A percentile compares a stretch with the other conserved stretches of the same genome.
phyloP scores from a whole-genome alignment of 2,797 vertebrate genomes.

The Sebastes minor region DNA sequence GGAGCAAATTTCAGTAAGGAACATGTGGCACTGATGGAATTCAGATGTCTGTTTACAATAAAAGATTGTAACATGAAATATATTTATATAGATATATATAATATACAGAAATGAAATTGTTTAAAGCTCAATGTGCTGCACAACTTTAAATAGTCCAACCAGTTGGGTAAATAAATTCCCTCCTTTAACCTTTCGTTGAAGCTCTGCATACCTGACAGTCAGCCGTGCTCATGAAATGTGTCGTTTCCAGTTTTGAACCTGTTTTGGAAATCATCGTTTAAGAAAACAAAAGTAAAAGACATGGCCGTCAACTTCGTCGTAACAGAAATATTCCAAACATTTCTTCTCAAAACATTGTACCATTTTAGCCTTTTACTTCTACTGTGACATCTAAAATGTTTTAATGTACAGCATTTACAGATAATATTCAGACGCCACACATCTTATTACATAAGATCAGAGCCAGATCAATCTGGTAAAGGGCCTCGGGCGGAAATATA shows the following conservation, averaged over 20 bases:
- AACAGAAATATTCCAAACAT: not conserved
- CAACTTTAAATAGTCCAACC: not conserved
- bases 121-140: not conserved
- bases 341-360: not conserved
- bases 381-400: fast-evolving
- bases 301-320: no score
- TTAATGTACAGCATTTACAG: not conserved
- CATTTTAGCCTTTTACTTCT: not conserved
- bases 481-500: not conserved
- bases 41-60: not conserved
- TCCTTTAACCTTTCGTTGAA: not conserved
- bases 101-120: not conserved
- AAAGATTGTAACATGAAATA: not conserved
- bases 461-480: not conserved
- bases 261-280: not conserved
- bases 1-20: not conserved
- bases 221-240: not conserved
- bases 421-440: not conserved
- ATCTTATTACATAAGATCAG: not conserved
- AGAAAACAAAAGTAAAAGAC: not conserved
- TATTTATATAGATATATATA: no score
- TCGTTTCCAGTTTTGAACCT: not conserved
- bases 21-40: not conserved
- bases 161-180: not conserved
- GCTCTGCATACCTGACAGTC: not conserved